Conservation (phyloP, 64 coral and sea anemone genomes). For the Porites australiensis region DNA sequence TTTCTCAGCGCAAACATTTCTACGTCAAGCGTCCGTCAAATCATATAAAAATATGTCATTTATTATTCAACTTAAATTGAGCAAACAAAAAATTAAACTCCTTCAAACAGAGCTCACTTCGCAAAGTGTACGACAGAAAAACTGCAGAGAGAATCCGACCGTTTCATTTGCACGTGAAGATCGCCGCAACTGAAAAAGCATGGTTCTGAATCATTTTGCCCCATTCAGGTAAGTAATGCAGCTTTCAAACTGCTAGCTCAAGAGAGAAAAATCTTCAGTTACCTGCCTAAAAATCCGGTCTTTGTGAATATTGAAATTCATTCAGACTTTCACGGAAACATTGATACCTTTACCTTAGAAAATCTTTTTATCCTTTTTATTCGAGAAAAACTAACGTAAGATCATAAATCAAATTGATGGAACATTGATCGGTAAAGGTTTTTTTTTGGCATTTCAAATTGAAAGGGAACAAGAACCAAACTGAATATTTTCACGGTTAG, state of each 20-base stretch:
- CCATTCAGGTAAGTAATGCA: conserved; percentile 8
- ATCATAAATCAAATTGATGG: no score
- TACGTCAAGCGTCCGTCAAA: neutral
- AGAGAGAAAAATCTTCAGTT: no score
- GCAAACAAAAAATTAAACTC: no score
- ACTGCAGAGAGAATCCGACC: neutral
- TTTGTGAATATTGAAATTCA: neutral
- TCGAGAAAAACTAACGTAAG: no score
- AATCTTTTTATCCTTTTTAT: neutral
- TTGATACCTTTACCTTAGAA: neutral
- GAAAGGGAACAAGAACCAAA: no score
- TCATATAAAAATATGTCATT: neutral
- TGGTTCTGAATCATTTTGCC: conserved; percentile 6
- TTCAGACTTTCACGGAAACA: neutral
- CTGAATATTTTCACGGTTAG: neutral
- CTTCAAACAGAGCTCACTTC: neutral
- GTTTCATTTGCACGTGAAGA: neutral
- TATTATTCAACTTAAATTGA: neutral
- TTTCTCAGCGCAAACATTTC: neutral
- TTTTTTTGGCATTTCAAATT: no score
- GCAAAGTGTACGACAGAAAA: neutral
- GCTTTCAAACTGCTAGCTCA: no score
- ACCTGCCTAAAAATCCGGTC: no score
- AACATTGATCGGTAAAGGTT: no score
- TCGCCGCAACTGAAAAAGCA: neutral